phyloP scores from a whole-genome alignment of 2,888 invertebrate species.

The Eupelmus urozonus region DNA sequence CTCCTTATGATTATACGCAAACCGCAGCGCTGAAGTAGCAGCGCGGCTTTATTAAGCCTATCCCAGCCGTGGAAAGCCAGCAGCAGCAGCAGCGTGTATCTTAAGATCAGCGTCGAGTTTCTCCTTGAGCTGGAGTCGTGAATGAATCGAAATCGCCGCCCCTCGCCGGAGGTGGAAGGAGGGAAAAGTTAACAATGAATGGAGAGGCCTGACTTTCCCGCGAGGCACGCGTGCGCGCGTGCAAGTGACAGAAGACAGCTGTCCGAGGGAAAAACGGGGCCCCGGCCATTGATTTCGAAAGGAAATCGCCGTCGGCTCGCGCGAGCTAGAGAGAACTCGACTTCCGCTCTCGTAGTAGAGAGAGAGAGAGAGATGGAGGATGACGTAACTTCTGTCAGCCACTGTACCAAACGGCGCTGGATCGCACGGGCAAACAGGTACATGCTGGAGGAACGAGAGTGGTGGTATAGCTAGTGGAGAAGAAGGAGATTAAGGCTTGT shows the following conservation, averaged over 20 bases:
- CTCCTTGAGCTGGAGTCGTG: constrained; percentile 23
- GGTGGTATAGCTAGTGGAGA: neutral
- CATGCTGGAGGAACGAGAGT: constrained; percentile 43
- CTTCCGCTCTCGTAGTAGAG: constrained; percentile 60
- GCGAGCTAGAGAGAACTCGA: constrained; percentile 27
- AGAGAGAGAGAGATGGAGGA: constrained; percentile 2
- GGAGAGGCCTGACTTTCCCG: constrained; percentile 45
- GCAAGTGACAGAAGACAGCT: constrained; percentile 55
- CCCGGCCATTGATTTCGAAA: constrained; percentile 54
- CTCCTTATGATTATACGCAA: no score
- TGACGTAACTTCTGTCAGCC: constrained; percentile 70
- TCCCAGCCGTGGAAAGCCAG: no score
- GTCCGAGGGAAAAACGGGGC: constrained; percentile 51
- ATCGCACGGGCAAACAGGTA: constrained; percentile 44
- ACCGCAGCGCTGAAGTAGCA: no score
- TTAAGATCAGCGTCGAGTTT: constrained; percentile 5
- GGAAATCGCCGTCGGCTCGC: constrained; percentile 51
- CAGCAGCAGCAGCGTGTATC: no score
- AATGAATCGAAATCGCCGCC: constrained; percentile 45
- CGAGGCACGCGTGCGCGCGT: no score
- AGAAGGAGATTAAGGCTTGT: constrained; percentile 4
- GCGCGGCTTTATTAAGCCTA: no score
- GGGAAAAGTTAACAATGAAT: constrained; percentile 44
- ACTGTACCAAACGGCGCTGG: constrained; percentile 67
- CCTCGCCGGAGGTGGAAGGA: constrained; percentile 2